Evolutionary conservation across 2,888 invertebrate genomes (phyloP), one percentile per base, ranked within the genome.

Genomic region (Papilio elwesi): DNA sequence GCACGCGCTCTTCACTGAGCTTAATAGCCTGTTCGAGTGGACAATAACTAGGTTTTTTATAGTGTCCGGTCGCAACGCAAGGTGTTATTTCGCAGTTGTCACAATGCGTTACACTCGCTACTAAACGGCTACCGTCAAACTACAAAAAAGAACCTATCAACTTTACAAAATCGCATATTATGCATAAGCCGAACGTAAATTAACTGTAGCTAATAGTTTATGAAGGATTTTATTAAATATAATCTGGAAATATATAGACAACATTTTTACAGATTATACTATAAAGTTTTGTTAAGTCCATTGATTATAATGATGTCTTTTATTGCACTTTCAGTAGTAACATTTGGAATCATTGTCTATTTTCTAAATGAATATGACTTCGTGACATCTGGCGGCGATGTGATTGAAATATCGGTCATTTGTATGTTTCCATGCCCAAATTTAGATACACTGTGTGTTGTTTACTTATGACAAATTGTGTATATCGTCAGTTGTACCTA

Each of bases 11-110:
- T 59, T 26, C 80, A 80, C 78, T 81, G 80, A 69, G 74, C 74
- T 78, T 82, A 85, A 84, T 85, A 84, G 81, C 77, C 75, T 75
- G 67, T 79, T 83, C 81, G 81, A 82, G 83, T 85, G 86, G 82
- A 87, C 85, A 86, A 85, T 85, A 84, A 85, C 76, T 80, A 76
- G 78, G 77, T 79, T 78, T 81, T 81, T 82, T 82, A 80, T 77
- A 59, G 74, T 78, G 70, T 81, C 82, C 80, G 81, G 78, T 77
- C 75, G 76, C 78, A 80, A 83, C 79, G 86, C 85, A 87, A 87
- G 88, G 88, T 68, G 72, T 52, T 75, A 57, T 59, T n/a, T 59
- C 70, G 51, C 74, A 74, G 72, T 76, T 75, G 71, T 75, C 75
- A 71, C 75, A 74, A 74, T 36, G 73, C 72, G 74, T 76, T 74